Evolutionary conservation across 2,797 vertebrate genomes (phyloP).

Genomic region (Characodon lateralis): DNA sequence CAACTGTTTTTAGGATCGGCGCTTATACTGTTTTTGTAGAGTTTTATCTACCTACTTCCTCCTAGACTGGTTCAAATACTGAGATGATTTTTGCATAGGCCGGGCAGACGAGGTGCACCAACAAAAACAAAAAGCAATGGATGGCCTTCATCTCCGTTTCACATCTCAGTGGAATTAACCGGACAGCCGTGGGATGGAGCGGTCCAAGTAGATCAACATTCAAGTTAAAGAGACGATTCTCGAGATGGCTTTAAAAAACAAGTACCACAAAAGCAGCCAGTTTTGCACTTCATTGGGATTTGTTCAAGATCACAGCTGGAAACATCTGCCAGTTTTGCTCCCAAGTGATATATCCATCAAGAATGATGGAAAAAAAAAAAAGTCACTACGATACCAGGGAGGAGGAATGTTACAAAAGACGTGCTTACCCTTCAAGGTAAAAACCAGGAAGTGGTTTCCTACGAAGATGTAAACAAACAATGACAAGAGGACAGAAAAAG

Average conservation of each 20-base stretch:
- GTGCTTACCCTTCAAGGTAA: constrained; percentile 42
- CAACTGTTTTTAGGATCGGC: not conserved
- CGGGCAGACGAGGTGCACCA: constrained; percentile 32
- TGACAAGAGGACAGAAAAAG: not conserved
- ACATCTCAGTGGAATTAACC: constrained; percentile 35
- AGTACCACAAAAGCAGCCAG: constrained; percentile 33
- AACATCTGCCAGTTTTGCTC: constrained; percentile 33
- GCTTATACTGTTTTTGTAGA: constrained; percentile 1
- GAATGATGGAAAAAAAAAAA: not conserved
- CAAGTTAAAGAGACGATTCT: constrained; percentile 30
- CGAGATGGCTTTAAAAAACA: constrained; percentile 28
- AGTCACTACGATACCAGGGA: constrained; percentile 14
- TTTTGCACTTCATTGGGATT: constrained; percentile 33
- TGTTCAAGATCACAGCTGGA: constrained; percentile 45
- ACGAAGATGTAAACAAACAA: constrained; percentile 19
- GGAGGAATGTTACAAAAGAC: constrained; percentile 65
- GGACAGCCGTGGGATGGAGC: constrained; percentile 26
- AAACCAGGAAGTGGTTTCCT: constrained; percentile 41
- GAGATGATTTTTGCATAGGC: constrained; percentile 70
- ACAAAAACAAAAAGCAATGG: constrained; percentile 14
- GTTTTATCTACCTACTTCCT: constrained; percentile 39
- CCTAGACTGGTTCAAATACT: constrained; percentile 23
- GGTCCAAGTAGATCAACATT: constrained; percentile 34
- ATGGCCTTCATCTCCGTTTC: constrained; percentile 38
- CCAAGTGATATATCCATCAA: constrained; percentile 27